Conservation (phyloP, 2,888 invertebrate genomes). For the Acanthococcus lagerstroemiae region DNA sequence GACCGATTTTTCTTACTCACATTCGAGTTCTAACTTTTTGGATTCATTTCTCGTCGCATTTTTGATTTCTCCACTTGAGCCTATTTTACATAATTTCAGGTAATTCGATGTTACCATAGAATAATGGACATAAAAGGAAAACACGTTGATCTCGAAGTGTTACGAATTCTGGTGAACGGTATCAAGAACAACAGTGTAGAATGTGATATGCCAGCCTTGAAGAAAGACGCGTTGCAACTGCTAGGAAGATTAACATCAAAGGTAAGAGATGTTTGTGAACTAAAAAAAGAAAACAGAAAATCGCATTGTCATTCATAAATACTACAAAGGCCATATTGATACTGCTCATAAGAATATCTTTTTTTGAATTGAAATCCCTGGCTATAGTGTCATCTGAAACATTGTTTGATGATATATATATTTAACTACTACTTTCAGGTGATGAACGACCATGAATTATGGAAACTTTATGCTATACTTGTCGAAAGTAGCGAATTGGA, state of each 20-base stretch:
- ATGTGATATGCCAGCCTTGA: conserved; percentile 48
- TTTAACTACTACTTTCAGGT: too few species aligned
- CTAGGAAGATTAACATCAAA: conserved; percentile 62
- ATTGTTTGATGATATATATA: too few species aligned
- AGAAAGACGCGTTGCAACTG: conserved; percentile 53
- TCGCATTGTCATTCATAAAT: too few species aligned
- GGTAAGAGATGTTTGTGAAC: conserved; percentile 40
- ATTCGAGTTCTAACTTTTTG: too few species aligned
- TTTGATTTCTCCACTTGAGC: too few species aligned
- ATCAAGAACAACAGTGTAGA: conserved; percentile 55
- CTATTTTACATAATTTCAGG: too few species aligned
- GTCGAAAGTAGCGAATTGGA: conserved; percentile 39
- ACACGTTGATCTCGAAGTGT: conserved; percentile 65
- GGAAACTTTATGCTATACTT: conserved; percentile 63
- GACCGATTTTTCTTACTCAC: too few species aligned
- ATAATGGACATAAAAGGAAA: conserved; percentile 73
- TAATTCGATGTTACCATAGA: conserved; percentile 72
- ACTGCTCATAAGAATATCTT: too few species aligned
- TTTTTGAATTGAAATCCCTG: too few species aligned
- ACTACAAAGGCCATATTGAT: too few species aligned
- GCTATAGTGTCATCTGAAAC: too few species aligned
- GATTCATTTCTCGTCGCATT: too few species aligned
- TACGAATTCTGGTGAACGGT: conserved; percentile 60
- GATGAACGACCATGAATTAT: conserved; percentile 58
- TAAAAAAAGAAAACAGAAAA: neutral